Evolutionary conservation across 2,888 invertebrate genomes (phyloP).

Genomic region (Meliscaeva auricollis): DNA sequence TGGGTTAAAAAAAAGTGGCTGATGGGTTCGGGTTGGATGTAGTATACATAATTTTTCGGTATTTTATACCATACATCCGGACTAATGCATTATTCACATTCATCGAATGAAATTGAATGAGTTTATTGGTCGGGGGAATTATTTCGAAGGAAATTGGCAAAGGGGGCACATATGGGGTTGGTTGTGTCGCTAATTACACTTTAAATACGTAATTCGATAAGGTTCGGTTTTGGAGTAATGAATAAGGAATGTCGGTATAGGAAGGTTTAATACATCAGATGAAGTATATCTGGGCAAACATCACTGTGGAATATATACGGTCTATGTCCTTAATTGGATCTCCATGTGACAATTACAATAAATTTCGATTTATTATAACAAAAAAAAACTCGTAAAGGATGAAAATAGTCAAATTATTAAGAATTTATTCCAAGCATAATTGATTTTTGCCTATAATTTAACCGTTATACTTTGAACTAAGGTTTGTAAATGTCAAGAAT

Average conservation of each 20-base stretch:
- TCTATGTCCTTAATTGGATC: constrained; percentile 65
- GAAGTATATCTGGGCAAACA: constrained; percentile 20
- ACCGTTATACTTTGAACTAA: no score
- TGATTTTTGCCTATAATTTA: no score
- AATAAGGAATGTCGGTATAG: constrained; percentile 58
- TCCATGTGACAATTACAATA: constrained; percentile 66
- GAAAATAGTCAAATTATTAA: no score
- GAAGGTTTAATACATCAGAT: not conserved
- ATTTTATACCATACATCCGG: constrained; percentile 64
- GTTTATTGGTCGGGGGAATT: not conserved
- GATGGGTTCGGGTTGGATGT: not conserved
- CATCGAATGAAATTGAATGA: constrained; percentile 71
- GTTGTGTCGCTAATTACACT: constrained; percentile 70
- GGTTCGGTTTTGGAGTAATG: constrained; percentile 74
- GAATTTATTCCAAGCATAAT: no score
- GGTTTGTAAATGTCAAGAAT: no score
- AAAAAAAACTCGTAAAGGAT: not conserved
- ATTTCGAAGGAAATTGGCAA: no score
- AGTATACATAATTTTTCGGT: constrained; percentile 67
- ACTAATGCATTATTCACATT: constrained; percentile 75
- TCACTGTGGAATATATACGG: constrained; percentile 48
- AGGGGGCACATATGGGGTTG: not conserved
- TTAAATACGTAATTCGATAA: constrained; percentile 75
- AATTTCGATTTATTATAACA: constrained; percentile 48
- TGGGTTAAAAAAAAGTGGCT: not conserved